Percentiles rank a stretch among this genome's conserved stretches.
Evolutionary conservation across 1,140 invertebrate genomes (phyloP).

Genomic region (Sarcophaga bullata): DNA sequence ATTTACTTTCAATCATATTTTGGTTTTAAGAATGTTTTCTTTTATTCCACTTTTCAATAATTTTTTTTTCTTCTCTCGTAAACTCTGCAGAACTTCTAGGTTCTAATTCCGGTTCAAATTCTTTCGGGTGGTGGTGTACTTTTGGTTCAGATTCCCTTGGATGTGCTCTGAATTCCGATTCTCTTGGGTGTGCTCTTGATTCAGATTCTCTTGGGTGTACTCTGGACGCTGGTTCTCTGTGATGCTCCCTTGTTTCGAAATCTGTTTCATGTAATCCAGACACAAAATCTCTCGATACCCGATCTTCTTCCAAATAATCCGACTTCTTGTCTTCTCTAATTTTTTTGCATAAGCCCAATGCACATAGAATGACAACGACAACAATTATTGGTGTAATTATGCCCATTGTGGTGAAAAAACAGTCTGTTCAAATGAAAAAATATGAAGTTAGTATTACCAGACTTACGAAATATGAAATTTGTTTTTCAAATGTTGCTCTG

Average conservation of each 20-base stretch:
- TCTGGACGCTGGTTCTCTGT: too few relatives aligned
- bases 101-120: not conserved
- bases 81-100: not conserved
- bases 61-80: not conserved
- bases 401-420: conserved; percentile 50
- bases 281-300: too few relatives aligned
- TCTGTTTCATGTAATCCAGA: too few relatives aligned
- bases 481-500: too few relatives aligned
- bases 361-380: conserved; percentile 22
- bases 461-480: too few relatives aligned
- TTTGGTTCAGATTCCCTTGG: not conserved
- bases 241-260: too few relatives aligned
- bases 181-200: too few relatives aligned
- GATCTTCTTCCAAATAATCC: not conserved
- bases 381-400: not conserved
- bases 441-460: too few relatives aligned
- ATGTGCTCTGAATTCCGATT: not conserved
- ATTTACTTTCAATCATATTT: not conserved
- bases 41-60: not conserved
- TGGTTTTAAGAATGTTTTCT: not conserved
- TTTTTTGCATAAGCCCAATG: not conserved
- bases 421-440: conserved; percentile 51
- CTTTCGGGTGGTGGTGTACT: not conserved
- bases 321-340: not conserved
- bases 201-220: too few relatives aligned